Evolutionary conservation across 2,888 invertebrate genomes (phyloP), one percentile per base, ranked within the genome.

Genomic region (Sminthurides aquaticus): DNA sequence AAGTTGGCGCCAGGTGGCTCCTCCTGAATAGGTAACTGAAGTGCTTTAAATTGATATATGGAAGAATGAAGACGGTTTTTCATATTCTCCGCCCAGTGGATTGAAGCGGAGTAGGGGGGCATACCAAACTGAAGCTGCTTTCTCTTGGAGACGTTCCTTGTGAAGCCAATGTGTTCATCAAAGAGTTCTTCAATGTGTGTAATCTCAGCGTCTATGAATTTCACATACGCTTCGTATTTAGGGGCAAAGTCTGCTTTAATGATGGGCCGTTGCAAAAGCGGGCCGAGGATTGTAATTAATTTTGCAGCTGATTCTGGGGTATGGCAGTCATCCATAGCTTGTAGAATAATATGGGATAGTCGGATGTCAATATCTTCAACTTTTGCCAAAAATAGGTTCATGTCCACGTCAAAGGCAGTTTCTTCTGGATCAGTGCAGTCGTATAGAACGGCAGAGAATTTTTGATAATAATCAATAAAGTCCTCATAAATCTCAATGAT

Each of bases 271-370:
- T 95, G 93, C 71, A 96, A 79, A 20, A 95, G 86, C 27, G 88
- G 87, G 0, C 94, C 93, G 57, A 91, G 88, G 69, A 95, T 91
- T 75, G 87, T 90, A 69, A 95, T 88, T 26, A 96, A 80, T 91
- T 95, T 80, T 72, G 83, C 84, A 61, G 52, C 62, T n/a, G 70
- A 68, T 79, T 95, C 94, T 71, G 95, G 83, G 77, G 93, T 93
- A 63, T 87, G 86, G 76, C 93, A 92, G 78, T 94, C 95, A 78
- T 95, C 94, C 77, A 96, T 94, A 1, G 92, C 93, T 78, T 92
- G 91, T 69, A 91, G 91, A 68, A 96, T 83, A 74, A 95, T 90
- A 1, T 94, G 89, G 0, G 93, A 90, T 67, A 97, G 79, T 78
- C 94, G 88, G 76, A 91, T 84, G 79, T 97, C 96, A 77, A 95